Base-by-base conservation (phyloP, 2,888 invertebrate species). In the Metallyticus violacea region DNA sequence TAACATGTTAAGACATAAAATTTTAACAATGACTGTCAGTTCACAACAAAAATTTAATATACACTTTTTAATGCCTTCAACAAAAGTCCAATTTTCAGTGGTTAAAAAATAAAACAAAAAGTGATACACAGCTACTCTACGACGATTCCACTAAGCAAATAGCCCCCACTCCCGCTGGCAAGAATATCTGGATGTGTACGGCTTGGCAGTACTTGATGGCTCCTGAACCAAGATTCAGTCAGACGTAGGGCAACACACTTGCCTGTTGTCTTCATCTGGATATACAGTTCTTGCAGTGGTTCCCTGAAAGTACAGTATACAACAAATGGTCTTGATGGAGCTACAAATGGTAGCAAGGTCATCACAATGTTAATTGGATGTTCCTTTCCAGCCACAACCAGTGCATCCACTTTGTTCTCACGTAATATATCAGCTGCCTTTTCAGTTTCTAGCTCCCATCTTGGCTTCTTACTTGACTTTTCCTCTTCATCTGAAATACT, bases 101-200 rank as follows among this genome's bases (percentile, higher is more conserved):
- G n/a, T n/a, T n/a, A n/a, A n/a, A n/a, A n/a, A n/a, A n/a, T n/a
- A n/a, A n/a, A n/a, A n/a, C n/a, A n/a, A n/a, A n/a, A n/a, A n/a
- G n/a, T n/a, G n/a, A n/a, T n/a, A n/a, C n/a, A n/a, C n/a, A n/a
- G 22, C 15, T 28, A 7, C 28, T 83, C 77, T 7, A 91, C 90
- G 86, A 91, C 89, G 87, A 92, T 94, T 87, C 96, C 99, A 88
- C 96, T 95, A 89, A 99, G 92, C 88, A 99, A 92, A 92, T 96
- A 99, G 0, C 99, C 99, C 90, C 99, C 97, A 87, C 95, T 95
- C 81, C 95, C 96, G 91, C 95, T 96, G 96, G 98, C 99, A 89
- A 95, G 95, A 76, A 99, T 97, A 91, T 97, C 96, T 1, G 99
- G 99, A 93, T 99, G 99, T 26, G 99, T 99, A 91, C 99, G 94